phyloP scores from a whole-genome alignment of 1,140 invertebrate species.

The Euura lappo region DNA sequence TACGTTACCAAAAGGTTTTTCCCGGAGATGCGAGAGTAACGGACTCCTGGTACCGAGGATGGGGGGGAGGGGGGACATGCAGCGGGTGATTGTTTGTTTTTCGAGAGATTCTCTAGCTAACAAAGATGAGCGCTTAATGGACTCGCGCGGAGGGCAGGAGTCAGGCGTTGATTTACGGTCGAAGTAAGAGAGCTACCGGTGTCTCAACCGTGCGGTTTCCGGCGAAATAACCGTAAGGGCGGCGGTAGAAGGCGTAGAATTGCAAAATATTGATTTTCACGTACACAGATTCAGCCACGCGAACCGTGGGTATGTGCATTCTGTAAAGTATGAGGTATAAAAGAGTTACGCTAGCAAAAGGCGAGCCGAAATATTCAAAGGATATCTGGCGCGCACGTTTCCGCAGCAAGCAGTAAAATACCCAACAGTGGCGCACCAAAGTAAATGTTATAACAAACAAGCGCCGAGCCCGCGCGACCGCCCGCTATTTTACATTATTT shows the following conservation, averaged over 20 bases:
- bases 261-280: conserved; percentile 2
- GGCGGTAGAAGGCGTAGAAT: background rate
- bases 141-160: conserved; percentile 2
- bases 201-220: background rate
- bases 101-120: background rate
- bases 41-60: background rate
- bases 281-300: background rate
- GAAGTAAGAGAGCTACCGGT: background rate
- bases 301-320: background rate
- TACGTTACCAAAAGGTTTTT: conserved; percentile 1
- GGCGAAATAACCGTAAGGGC: background rate
- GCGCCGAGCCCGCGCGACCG: conserved; percentile 31
- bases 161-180: conserved; percentile 6
- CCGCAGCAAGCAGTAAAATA: conserved; percentile 8
- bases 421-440: conserved; percentile 25
- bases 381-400: conserved; percentile 2
- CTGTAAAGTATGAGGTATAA: background rate
- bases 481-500: conserved; percentile 60
- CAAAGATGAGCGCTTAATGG: conserved; percentile 4
- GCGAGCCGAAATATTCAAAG: conserved; percentile 2
- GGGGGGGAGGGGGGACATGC: background rate
- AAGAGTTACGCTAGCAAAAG: background rate
- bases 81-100: background rate
- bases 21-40: background rate
- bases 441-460: conserved; percentile 36